Conservation (phyloP, 2,797 vertebrate genomes). For the Gobio occitaniae region DNA sequence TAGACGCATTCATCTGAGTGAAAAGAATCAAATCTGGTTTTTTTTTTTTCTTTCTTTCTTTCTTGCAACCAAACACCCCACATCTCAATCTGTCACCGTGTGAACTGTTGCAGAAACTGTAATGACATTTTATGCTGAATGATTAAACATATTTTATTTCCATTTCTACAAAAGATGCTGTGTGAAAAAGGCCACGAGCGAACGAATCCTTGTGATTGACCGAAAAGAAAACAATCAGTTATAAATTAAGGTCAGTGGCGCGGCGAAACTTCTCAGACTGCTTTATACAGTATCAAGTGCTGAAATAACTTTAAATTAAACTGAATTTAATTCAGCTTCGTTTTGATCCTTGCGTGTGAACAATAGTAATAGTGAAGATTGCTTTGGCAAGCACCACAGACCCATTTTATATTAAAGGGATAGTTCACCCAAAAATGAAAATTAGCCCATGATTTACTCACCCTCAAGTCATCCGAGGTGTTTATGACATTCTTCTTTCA, state of each 20-base stretch:
- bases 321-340: neutral
- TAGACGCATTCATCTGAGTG: constrained; percentile 23
- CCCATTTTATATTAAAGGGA: no score
- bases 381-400: neutral
- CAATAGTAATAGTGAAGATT: neutral
- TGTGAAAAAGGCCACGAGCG: constrained; percentile 44
- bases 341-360: neutral
- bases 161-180: constrained; percentile 9
- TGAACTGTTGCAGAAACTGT: constrained; percentile 39
- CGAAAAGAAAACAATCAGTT: constrained; percentile 49
- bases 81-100: constrained; percentile 36
- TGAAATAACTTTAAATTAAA: neutral
- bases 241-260: constrained; percentile 57
- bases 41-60: constrained; percentile 28
- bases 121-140: constrained; percentile 54
- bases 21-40: constrained; percentile 20
- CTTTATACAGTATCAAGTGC: neutral
- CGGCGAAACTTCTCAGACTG: constrained; percentile 10
- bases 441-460: no score
- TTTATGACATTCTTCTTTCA: no score
- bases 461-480: no score
- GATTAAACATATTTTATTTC: constrained; percentile 55
- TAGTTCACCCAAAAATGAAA: no score
- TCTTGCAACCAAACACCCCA: constrained; percentile 39
- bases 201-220: constrained; percentile 26